Evolutionary conservation across 2,888 invertebrate species (phyloP).

Genomic region (Athalia cordata): DNA sequence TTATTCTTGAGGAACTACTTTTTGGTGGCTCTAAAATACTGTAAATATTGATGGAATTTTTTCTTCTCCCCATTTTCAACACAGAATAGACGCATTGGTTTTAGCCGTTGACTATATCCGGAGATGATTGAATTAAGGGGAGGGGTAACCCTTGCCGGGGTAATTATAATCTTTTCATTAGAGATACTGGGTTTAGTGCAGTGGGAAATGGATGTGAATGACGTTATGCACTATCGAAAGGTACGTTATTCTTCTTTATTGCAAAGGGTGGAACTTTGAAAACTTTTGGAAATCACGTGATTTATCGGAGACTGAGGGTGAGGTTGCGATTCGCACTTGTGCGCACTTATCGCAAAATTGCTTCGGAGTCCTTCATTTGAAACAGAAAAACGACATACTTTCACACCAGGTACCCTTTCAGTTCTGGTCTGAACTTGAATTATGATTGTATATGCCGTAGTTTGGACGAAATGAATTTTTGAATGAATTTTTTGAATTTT

Average conservation of each 20-base stretch:
- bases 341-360: too few species aligned
- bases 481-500: too few species aligned
- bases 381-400: slow-evolving; percentile 18
- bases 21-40: too few species aligned
- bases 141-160: slow-evolving; percentile 26
- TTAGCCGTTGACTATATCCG: too few species aligned
- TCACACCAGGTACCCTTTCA: slow-evolving; percentile 17
- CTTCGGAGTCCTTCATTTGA: slow-evolving; percentile 15
- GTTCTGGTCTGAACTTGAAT: slow-evolving; percentile 8
- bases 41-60: too few species aligned
- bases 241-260: slow-evolving; percentile 26
- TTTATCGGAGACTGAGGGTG: slow-evolving; percentile 3
- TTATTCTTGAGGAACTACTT: too few species aligned
- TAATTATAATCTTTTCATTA: slow-evolving; percentile 5
- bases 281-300: slow-evolving; percentile 10
- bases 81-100: too few species aligned
- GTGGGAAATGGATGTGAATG: slow-evolving; percentile 18
- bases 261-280: slow-evolving; percentile 3
- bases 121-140: background rate
- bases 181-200: slow-evolving; percentile 21
- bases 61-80: too few species aligned
- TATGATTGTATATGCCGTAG: too few species aligned
- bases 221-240: slow-evolving; percentile 14
- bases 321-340: slow-evolving; percentile 16
- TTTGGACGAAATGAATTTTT: too few species aligned